Evolutionary conservation across 2,888 invertebrate species (phyloP).

Genomic region (Ctenicera cuprea): DNA sequence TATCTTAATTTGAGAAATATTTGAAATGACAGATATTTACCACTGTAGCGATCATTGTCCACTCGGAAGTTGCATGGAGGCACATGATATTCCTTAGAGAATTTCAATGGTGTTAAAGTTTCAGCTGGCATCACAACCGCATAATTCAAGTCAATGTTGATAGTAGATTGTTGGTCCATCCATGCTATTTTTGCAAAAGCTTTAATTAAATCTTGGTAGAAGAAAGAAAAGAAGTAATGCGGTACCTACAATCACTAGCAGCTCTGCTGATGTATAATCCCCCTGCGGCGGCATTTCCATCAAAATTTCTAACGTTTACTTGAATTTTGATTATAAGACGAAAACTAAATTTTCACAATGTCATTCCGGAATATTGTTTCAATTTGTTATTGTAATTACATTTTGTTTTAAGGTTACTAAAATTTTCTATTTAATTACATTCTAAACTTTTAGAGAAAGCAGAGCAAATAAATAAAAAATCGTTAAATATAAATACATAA

Average conservation of each 20-base stretch:
- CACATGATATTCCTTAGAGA: conserved; percentile 73
- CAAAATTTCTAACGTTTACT: conserved; percentile 5
- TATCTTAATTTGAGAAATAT: too few relatives aligned
- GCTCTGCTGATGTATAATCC: conserved; percentile 43
- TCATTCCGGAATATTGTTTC: background rate
- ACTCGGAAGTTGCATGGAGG: conserved; percentile 72
- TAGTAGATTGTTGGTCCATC: conserved; percentile 66
- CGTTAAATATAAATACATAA: too few relatives aligned
- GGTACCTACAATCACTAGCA: conserved; percentile 46
- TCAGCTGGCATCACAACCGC: conserved; percentile 59
- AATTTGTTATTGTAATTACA: conserved; percentile 13
- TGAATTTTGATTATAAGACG: conserved; percentile 13
- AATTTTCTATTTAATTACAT: too few relatives aligned
- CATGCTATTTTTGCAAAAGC: too few relatives aligned
- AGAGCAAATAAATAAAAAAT: too few relatives aligned
- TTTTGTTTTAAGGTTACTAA: too few relatives aligned
- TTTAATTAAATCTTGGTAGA: too few relatives aligned
- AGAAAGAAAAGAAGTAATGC: conserved; percentile 49
- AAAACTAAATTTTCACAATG: conserved; percentile 18
- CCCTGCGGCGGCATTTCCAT: conserved; percentile 42
- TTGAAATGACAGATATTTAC: conserved; percentile 63
- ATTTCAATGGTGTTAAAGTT: conserved; percentile 67
- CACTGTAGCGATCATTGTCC: conserved; percentile 74
- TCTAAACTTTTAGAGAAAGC: too few relatives aligned
- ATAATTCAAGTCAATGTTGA: conserved; percentile 63